Conservation (phyloP, 2,888 invertebrate species). For the Drosophila pullipes region DNA sequence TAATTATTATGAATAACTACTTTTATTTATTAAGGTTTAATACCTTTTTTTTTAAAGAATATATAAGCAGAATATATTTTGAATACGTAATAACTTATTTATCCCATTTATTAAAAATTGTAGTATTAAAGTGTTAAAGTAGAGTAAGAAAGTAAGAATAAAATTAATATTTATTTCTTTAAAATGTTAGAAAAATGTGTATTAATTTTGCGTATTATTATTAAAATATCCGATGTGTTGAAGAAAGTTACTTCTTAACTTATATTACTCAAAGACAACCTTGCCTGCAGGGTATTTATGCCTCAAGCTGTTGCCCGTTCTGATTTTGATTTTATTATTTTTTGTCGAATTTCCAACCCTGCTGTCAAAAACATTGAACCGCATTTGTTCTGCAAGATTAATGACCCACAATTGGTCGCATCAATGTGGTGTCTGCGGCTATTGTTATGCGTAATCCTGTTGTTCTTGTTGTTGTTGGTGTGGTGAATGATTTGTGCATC, state of each 20-base stretch:
- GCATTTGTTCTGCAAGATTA: constrained; percentile 79
- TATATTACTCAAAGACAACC: neutral
- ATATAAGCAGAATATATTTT: neutral
- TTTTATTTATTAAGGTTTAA: neutral
- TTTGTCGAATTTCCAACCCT: constrained; percentile 30
- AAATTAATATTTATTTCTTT: neutral
- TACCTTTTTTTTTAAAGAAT: neutral
- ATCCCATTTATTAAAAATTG: neutral
- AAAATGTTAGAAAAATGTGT: neutral
- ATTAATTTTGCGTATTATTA: neutral
- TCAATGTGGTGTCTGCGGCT: constrained; percentile 39
- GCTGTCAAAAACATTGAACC: constrained; percentile 80
- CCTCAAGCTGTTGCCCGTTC: neutral
- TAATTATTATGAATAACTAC: neutral
- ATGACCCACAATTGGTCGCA: constrained; percentile 71
- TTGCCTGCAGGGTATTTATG: constrained; percentile 25
- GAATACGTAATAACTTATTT: neutral
- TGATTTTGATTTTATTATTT: neutral
- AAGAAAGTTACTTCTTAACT: neutral
- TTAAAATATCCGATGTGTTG: neutral
- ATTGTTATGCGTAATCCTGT: constrained; percentile 25
- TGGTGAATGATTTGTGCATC: constrained; percentile 62
- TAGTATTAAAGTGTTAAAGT: neutral
- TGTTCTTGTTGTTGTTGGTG: constrained; percentile 16
- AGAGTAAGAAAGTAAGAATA: neutral